These are phyloP conservation scores for Eulemur rufifrons DNA, from an alignment of 2,113 vertebrate species.

Conservation along the genomic window DNA sequence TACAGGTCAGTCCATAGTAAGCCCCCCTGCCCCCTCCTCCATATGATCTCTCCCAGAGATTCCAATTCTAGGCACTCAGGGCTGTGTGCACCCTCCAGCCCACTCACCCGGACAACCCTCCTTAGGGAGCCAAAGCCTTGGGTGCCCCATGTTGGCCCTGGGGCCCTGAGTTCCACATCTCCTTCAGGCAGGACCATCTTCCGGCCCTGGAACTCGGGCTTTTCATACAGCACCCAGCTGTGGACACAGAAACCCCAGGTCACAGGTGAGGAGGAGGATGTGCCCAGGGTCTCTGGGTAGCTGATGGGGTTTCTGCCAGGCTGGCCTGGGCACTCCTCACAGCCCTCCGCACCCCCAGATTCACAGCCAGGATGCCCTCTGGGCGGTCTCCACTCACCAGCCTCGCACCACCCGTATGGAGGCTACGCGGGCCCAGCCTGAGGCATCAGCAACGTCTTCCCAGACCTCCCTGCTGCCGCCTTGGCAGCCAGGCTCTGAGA, in stretches of 20 bases:
- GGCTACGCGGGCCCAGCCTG: constrained; percentile 88
- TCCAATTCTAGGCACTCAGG: background rate
- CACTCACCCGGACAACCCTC: constrained; percentile 90
- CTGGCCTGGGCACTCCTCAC: background rate
- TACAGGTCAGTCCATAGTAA: background rate
- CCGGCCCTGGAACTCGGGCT: constrained; percentile 91
- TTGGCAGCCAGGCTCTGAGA: constrained; percentile 86
- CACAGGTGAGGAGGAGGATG: background rate
- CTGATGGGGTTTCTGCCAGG: background rate
- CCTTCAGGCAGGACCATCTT: constrained; percentile 93
- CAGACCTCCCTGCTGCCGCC: constrained; percentile 90
- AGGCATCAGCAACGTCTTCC: constrained; percentile 87
- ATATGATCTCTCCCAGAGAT: background rate
- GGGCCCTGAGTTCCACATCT: constrained; percentile 88
- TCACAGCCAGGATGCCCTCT: background rate
- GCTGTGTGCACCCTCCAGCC: background rate
- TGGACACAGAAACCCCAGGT: constrained; percentile 28
- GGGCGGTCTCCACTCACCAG: constrained; percentile 85
- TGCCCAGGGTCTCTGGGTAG: background rate
- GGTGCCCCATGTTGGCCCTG: constrained; percentile 74
- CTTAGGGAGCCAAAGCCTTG: constrained; percentile 92
- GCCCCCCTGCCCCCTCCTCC: background rate
- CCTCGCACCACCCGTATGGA: constrained; percentile 93
- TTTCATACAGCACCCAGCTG: constrained; percentile 97
- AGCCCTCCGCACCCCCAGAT: background rate